Base-by-base conservation (phyloP, 2,113 vertebrate species). In the Condylura cristata region DNA sequence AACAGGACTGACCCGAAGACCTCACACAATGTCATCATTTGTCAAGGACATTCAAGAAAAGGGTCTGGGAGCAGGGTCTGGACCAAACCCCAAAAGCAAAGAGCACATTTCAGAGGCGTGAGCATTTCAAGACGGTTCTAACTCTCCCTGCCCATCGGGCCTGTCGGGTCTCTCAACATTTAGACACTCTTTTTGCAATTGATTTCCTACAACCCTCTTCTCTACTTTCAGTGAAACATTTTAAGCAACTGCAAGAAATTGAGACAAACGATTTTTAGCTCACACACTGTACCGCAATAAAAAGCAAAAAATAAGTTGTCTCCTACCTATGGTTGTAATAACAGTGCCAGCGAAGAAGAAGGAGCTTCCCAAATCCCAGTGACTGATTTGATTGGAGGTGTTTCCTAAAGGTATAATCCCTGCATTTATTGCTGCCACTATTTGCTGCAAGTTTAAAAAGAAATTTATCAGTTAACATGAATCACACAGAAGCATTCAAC, bases 271-370 rank as follows among this genome's bases (percentile, higher is more conserved):
- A 92, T 39, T 92, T 97, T 96, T 86, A 96, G 87, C 76, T 96
- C 80, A 96, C 92, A 96, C 80, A 95, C 86, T 93, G 41, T 80
- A 92, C 8, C 83, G 93, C 90, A 95, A 96, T 75, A 74, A 97
- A 98, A 98, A 72, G 96, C 98, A 98, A 97, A 87, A 97, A 94
- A 95, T 96, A 98, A 97, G 96, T 89, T 93, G 95, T 97, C 93
- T 98, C 99, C 98, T 99, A 99, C 99, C 99, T 97, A 99, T 99
- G 74, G 99, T 99, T 96, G 99, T 99, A 98, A 99, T 99, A 98
- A 99, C 99, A 95, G 99, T 99, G 95, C 99, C 99, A 93, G 99
- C 99, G 95, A 99, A 99, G 99, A 99, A 99, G 98, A 99, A 99
- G 68, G 99, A 99, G 97, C 99, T 99, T 98, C 99, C 99, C 97